phyloP scores from a whole-genome alignment of 2,113 vertebrate species.

The Sterrhoptilus dennistouni region DNA sequence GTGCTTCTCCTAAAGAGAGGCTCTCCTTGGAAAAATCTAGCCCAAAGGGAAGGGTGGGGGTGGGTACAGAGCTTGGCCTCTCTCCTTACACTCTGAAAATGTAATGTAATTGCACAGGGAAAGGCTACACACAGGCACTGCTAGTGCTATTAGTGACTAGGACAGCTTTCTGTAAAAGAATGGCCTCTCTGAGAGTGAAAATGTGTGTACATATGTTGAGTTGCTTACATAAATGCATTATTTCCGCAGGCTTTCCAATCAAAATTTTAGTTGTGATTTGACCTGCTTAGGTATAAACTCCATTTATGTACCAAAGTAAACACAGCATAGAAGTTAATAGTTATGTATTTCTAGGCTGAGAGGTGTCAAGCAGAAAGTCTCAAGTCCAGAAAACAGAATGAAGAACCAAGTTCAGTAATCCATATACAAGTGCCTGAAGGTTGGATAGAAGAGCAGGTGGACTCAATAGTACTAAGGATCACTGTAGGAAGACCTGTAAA shows the following conservation, averaged over 20 bases:
- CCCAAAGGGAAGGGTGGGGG: not conserved
- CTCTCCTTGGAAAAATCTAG: not conserved
- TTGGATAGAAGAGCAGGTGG: not conserved
- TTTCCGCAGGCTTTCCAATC: not conserved
- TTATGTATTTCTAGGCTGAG: not conserved
- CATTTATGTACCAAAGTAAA: not conserved
- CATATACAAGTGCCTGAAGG: not conserved
- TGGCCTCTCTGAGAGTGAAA: not conserved
- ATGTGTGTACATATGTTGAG: not conserved
- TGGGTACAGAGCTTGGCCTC: not conserved
- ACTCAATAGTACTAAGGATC: not conserved
- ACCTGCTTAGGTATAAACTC: not conserved
- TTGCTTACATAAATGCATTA: not conserved
- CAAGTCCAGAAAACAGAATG: not conserved
- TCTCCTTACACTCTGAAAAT: not conserved
- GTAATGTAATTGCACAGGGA: not conserved
- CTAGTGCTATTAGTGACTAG: not conserved
- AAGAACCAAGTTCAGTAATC: not conserved
- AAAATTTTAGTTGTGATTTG: not conserved
- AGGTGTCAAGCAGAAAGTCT: not conserved
- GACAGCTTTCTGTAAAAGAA: not conserved
- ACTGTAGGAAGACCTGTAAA: not conserved
- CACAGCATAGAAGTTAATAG: not conserved
- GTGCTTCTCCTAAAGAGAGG: not conserved
- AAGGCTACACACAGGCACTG: not conserved